These are phyloP conservation scores for Hipposideros armiger DNA, from an alignment of 2,113 vertebrate genomes.

Conservation along the genomic window DNA sequence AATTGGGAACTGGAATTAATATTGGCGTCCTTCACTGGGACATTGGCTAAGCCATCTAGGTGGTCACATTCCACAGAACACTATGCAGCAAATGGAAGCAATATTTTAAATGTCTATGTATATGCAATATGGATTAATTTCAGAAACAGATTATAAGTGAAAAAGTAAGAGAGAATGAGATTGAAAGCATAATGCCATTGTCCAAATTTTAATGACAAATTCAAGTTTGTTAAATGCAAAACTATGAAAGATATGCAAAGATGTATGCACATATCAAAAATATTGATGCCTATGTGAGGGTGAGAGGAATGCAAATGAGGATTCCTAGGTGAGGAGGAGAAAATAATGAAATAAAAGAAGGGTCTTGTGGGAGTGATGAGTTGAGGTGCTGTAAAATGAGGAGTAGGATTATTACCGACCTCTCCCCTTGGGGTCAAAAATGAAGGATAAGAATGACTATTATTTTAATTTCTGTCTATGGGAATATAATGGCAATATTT, in stretches of 20 bases:
- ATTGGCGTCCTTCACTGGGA: not conserved
- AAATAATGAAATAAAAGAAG: not conserved
- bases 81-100: not conserved
- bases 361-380: not conserved
- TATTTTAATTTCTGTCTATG: conserved; percentile 59
- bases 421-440: conserved; percentile 34
- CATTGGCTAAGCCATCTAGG: not conserved
- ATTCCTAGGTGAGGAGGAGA: not conserved
- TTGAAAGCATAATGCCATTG: not conserved
- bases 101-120: not conserved
- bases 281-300: not conserved
- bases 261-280: not conserved
- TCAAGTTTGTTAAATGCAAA: not conserved
- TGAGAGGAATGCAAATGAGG: not conserved
- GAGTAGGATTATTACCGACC: not conserved
- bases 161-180: conserved; percentile 26
- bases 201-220: conserved; percentile 27
- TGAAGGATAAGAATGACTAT: not conserved
- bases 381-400: not conserved
- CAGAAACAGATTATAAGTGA: conserved; percentile 21
- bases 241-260: not conserved
- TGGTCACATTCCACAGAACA: not conserved
- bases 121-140: not conserved
- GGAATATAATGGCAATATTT: conserved; percentile 24
- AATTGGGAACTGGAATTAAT: not conserved